Percentiles rank a stretch among this genome's conserved stretches.
phyloP scores from a whole-genome alignment of 2,797 vertebrate genomes.

The Simalia tracyae region DNA sequence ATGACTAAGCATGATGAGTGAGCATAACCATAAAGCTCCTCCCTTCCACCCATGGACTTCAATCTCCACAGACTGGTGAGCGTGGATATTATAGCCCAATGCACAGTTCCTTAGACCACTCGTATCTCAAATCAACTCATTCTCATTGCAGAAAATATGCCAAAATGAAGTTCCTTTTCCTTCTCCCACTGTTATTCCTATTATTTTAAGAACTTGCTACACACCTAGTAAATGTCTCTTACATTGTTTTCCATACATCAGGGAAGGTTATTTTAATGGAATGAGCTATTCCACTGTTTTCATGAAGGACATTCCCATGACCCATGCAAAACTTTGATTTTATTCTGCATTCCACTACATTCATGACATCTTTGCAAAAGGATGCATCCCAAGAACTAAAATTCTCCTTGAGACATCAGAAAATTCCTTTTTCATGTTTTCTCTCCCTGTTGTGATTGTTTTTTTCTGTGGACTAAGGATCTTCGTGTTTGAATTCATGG shows the following conservation, averaged over 20 bases:
- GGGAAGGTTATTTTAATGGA: not conserved
- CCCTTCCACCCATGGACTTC: not conserved
- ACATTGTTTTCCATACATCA: not conserved
- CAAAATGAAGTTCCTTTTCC: not conserved
- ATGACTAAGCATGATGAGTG: not conserved
- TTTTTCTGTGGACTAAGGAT: not conserved
- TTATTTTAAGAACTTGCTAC: not conserved
- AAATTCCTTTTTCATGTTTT: not conserved
- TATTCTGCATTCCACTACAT: not conserved
- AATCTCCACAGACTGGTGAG: not conserved
- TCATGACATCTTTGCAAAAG: not conserved
- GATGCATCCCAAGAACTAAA: not conserved
- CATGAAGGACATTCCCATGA: not conserved
- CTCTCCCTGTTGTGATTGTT: not conserved
- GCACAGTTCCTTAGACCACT: not conserved
- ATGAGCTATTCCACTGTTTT: not conserved
- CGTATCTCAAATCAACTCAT: not conserved
- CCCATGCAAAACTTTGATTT: not conserved
- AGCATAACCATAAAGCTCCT: not conserved
- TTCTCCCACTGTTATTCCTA: not conserved
- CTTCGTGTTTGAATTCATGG: constrained; percentile 7
- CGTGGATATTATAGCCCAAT: not conserved
- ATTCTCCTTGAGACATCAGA: not conserved
- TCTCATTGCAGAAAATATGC: not conserved
- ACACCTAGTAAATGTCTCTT: not conserved